Evolutionary conservation across 2,888 invertebrate genomes (phyloP).

Genomic region (Sycophila texana): DNA sequence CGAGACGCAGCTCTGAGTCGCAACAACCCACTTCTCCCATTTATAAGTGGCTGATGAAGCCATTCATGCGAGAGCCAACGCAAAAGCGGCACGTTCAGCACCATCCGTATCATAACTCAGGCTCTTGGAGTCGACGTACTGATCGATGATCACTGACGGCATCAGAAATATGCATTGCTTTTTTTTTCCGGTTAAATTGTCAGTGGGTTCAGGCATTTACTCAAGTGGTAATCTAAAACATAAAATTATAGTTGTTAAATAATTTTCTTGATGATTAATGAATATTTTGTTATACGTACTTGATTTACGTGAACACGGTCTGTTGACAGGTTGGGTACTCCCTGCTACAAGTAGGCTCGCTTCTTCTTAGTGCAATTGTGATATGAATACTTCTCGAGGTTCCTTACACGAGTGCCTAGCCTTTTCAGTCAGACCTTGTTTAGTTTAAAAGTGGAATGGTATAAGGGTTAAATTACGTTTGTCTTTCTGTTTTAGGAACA

Average conservation of each 20-base stretch:
- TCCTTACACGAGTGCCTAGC: slow-evolving; percentile 71
- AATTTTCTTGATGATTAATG: background rate
- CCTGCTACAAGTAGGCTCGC: slow-evolving; percentile 56
- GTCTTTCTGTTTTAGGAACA: slow-evolving; percentile 71
- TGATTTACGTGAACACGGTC: slow-evolving; percentile 59
- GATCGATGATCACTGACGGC: background rate
- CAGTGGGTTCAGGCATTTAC: too few species aligned
- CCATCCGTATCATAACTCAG: too few species aligned
- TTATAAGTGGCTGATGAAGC: slow-evolving; percentile 37
- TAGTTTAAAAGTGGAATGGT: background rate
- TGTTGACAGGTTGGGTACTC: slow-evolving; percentile 70
- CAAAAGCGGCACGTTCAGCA: background rate
- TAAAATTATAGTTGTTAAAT: background rate
- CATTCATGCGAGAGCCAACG: background rate
- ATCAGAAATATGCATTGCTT: too few species aligned
- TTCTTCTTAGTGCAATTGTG: slow-evolving; percentile 33
- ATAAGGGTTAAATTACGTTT: background rate
- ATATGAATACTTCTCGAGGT: slow-evolving; percentile 54
- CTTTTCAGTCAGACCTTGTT: slow-evolving; percentile 39
- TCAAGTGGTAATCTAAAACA: background rate
- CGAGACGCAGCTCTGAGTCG: background rate
- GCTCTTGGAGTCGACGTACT: slow-evolving; percentile 18
- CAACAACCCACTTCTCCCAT: background rate
- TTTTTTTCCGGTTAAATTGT: background rate
- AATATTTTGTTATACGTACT: background rate